phyloP scores from a whole-genome alignment of 2,113 vertebrate genomes.

The Cavia aperea region DNA sequence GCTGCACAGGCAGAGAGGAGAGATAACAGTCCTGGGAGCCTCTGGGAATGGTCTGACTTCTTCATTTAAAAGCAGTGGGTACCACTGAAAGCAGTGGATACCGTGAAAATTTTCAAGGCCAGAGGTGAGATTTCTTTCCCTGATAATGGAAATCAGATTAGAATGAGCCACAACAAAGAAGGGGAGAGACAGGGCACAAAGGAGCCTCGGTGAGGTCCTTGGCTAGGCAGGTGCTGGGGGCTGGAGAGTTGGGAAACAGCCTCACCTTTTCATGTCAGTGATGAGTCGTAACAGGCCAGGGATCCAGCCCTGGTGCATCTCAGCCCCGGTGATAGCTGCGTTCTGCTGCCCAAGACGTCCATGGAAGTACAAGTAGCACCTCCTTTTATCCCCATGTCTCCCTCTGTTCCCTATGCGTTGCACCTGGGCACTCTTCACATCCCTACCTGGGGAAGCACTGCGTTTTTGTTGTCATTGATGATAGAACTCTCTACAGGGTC shows the following conservation, averaged over 20 bases:
- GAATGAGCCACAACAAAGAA: background rate
- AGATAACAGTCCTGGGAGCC: fast-evolving
- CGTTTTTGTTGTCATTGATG: background rate
- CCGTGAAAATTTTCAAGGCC: background rate
- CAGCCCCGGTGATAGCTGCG: fast-evolving
- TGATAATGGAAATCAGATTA: background rate
- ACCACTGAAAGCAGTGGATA: background rate
- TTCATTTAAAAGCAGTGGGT: background rate
- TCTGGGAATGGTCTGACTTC: background rate
- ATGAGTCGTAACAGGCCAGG: background rate
- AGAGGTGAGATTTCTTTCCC: background rate
- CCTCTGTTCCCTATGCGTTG: background rate
- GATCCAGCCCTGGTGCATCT: fast-evolving
- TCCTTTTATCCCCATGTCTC: background rate
- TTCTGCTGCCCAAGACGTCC: background rate
- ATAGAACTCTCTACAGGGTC: fast-evolving
- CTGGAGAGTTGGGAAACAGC: background rate
- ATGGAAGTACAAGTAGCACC: background rate
- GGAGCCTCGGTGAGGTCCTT: background rate
- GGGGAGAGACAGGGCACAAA: fast-evolving
- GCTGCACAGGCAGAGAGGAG: fast-evolving
- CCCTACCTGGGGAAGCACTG: background rate
- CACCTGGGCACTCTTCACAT: background rate
- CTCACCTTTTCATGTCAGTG: background rate
- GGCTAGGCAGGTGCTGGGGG: background rate